Conservation (phyloP, 2,888 invertebrate genomes). For the Plebejus melissa region DNA sequence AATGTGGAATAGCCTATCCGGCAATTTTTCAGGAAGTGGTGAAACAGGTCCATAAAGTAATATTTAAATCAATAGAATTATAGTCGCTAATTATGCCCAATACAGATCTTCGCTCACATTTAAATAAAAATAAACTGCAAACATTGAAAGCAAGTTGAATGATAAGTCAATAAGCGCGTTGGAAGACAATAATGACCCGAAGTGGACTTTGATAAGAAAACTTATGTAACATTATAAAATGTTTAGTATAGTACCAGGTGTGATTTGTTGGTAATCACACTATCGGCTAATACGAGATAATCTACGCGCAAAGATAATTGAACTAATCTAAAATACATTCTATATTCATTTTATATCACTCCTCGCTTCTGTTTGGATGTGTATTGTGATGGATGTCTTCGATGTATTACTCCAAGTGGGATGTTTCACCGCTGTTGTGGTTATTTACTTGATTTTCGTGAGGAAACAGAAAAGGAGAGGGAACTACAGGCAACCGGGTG, state of each 20-base stretch:
- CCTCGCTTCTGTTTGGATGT: constrained; percentile 31
- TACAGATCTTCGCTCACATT: not conserved
- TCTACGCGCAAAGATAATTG: not conserved
- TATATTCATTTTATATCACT: constrained; percentile 30
- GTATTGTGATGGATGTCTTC: constrained; percentile 53
- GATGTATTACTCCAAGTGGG: constrained; percentile 59
- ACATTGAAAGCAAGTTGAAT: not conserved
- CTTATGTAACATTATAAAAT: not conserved
- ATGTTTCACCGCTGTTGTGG: constrained; percentile 54
- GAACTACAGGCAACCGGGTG: constrained; percentile 55
- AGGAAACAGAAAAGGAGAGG: constrained; percentile 46
- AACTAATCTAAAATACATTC: not conserved
- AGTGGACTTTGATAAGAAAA: not conserved
- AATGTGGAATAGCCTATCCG: no score
- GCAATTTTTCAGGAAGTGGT: no score
- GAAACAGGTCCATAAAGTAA: no score
- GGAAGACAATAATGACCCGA: not conserved
- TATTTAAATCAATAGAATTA: no score
- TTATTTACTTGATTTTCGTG: constrained; percentile 57
- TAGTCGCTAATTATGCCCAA: no score
- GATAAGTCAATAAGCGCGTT: not conserved
- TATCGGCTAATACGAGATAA: not conserved
- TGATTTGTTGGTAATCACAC: constrained; percentile 23
- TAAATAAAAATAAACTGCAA: not conserved
- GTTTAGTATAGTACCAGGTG: not conserved